These are phyloP conservation scores for Eutrigla gurnardus DNA, from an alignment of 2,797 vertebrate species.

Conservation along the genomic window DNA sequence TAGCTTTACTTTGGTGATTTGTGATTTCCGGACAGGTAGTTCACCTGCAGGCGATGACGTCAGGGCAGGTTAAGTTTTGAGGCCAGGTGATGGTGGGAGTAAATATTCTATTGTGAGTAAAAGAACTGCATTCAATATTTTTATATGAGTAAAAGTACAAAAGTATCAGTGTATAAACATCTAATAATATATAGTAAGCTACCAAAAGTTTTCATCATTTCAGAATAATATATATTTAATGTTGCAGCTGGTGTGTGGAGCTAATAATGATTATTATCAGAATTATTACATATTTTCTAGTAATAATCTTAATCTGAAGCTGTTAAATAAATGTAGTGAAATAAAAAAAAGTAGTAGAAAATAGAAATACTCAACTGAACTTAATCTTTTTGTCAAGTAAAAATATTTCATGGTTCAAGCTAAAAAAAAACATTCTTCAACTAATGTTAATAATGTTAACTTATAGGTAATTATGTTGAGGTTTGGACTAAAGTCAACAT, in stretches of 20 bases:
- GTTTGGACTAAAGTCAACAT: too few species aligned
- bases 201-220: background rate
- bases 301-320: background rate
- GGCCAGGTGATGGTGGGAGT: background rate
- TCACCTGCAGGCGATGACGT: conserved; percentile 25
- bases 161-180: background rate
- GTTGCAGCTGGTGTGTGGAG: too few species aligned
- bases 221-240: background rate
- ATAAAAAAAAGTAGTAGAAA: too few species aligned
- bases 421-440: too few species aligned
- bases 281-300: background rate
- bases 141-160: background rate
- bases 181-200: background rate
- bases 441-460: too few species aligned
- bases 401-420: too few species aligned
- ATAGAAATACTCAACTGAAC: too few species aligned
- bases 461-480: too few species aligned
- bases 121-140: background rate
- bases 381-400: too few species aligned
- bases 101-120: background rate
- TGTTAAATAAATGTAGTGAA: background rate
- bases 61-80: conserved; percentile 18
- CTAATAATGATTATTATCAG: too few species aligned
- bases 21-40: conserved; percentile 2
- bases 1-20: background rate